phyloP scores from a whole-genome alignment of 2,888 invertebrate genomes.

The Pammene aurita region DNA sequence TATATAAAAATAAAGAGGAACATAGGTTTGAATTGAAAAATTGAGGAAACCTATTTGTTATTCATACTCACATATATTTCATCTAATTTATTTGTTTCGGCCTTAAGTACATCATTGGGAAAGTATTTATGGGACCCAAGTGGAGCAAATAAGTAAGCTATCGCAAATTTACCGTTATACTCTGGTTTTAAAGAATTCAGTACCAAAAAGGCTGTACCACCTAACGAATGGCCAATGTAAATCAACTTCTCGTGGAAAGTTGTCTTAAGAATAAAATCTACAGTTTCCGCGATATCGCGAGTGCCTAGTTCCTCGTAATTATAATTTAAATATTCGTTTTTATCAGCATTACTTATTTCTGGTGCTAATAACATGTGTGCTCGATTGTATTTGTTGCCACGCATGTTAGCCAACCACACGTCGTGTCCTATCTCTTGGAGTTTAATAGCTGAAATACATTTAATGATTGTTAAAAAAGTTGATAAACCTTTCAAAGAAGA shows the following conservation, averaged over 20 bases:
- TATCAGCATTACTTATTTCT: constrained; percentile 47
- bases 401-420: constrained; percentile 92
- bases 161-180: constrained; percentile 64
- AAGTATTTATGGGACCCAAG: constrained; percentile 64
- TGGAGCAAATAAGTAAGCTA: constrained; percentile 67
- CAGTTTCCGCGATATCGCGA: constrained; percentile 66
- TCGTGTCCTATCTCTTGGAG: constrained; percentile 87
- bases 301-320: constrained; percentile 69
- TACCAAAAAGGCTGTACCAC: constrained; percentile 66
- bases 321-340: constrained; percentile 65
- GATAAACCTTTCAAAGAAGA: not conserved
- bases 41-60: not conserved
- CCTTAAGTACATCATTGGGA: constrained; percentile 51
- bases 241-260: constrained; percentile 62
- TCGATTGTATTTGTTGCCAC: constrained; percentile 89
- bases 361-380: constrained; percentile 76
- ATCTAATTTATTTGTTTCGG: constrained; percentile 51
- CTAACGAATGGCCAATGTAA: constrained; percentile 75
- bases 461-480: not conserved
- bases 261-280: constrained; percentile 61
- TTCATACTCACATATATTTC: constrained; percentile 61
- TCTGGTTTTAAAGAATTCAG: constrained; percentile 60
- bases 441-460: constrained; percentile 83
- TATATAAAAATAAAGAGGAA: not conserved
- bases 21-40: not conserved